Conservation (phyloP, 2,888 invertebrate genomes). For the Monopis laevigella region DNA sequence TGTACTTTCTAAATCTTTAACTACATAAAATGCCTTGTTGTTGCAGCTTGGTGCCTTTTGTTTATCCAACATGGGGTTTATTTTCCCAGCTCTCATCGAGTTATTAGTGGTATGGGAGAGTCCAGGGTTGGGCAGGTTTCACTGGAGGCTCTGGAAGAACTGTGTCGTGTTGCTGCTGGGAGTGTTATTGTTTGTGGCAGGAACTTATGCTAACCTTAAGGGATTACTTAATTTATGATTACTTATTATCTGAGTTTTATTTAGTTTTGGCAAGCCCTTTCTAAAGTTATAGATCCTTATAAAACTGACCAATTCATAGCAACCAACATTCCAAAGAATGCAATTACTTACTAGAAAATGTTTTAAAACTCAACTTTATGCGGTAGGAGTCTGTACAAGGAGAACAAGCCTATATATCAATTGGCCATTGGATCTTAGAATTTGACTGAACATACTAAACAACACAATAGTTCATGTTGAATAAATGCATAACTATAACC, state of each 20-base stretch:
- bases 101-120: constrained; percentile 45
- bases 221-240: constrained; percentile 30
- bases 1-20: too few relatives aligned
- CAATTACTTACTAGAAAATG: too few relatives aligned
- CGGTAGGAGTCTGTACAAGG: too few relatives aligned
- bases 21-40: neutral
- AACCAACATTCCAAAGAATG: too few relatives aligned
- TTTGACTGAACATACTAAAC: too few relatives aligned
- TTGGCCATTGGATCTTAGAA: too few relatives aligned
- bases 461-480: too few relatives aligned
- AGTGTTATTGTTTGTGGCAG: constrained; percentile 39
- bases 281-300: too few relatives aligned
- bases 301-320: too few relatives aligned
- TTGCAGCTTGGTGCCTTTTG: constrained; percentile 59
- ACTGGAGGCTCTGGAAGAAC: constrained; percentile 51
- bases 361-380: too few relatives aligned
- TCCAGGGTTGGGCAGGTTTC: constrained; percentile 41
- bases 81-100: constrained; percentile 53
- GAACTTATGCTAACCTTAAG: constrained; percentile 46
- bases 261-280: neutral
- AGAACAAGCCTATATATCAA: too few relatives aligned
- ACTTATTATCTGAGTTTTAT: neutral
- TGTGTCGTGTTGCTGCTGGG: constrained; percentile 36
- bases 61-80: constrained; percentile 54
- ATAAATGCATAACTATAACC: too few relatives aligned